Base-by-base conservation (phyloP, 1,140 invertebrate species). In the Drosophila setifemur region DNA sequence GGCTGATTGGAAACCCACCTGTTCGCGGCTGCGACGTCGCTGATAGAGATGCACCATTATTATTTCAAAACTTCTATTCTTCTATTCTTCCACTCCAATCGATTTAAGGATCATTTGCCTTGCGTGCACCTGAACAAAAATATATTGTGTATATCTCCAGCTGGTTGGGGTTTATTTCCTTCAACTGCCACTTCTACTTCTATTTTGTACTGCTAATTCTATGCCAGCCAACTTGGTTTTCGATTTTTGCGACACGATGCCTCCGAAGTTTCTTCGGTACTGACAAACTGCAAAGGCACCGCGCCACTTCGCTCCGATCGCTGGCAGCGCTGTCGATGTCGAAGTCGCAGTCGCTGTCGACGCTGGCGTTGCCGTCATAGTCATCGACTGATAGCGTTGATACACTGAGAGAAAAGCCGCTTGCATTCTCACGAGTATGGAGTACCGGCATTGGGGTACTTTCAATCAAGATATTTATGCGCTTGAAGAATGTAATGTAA, bases 1-100 rank as follows among this genome's bases (percentile, higher is more conserved):
- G n/a, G 14, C 2, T 23, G 11, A 28, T 4, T 8, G 8, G 6
- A 39, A 67, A 79, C 79, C 74, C 81, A 85, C 79, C 79, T 85
- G 79, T 58, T 85, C 79, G 14, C 81, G 60, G 35, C 37, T 75
- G 64, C 71, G 81, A 40, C 79, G 81, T 29, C 79, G 74, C 44
- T 85, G 81, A 55, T 75, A 85, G 11, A 85, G 53, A 50, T 86
- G 75, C 68, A 85, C 79, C 79, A 85, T 85, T 53, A 33, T 78
- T 42, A 2, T 6, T 14, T 2, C 8, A 12, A 33, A n/a, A n/a
- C 8, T 53, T 19, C 31, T 3, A n/a, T 11, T 26, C 14, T 3
- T n/a, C 1, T 8, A 14, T 18, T 12, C 2, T n/a, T 6, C 18
- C 37, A 43, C 57, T 26, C n/a, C n/a, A n/a, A n/a, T n/a, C n/a